Evolutionary conservation across 2,888 invertebrate species (phyloP).

Genomic region (Noctua comes): DNA sequence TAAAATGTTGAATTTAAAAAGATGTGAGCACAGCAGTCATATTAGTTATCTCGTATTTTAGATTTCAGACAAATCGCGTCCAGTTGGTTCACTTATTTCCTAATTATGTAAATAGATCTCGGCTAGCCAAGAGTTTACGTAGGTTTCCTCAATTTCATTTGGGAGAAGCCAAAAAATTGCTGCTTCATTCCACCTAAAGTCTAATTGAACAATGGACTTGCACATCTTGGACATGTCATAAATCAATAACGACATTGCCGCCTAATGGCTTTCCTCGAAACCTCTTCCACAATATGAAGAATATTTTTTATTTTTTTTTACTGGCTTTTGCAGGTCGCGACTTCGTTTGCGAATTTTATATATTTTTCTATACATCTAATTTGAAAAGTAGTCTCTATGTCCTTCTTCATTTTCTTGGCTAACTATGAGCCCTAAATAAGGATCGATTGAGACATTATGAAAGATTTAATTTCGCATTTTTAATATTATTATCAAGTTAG

Average conservation of each 20-base stretch:
- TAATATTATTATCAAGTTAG: neutral
- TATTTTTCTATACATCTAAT: no score
- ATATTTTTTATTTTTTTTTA: neutral
- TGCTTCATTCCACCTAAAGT: neutral
- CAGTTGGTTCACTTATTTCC: neutral
- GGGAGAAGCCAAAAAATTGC: constrained; percentile 13
- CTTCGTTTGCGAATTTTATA: neutral
- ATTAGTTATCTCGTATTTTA: neutral
- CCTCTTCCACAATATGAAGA: neutral
- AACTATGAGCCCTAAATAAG: neutral
- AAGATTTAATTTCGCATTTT: neutral
- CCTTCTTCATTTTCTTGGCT: neutral
- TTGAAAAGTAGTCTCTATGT: neutral
- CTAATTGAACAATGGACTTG: neutral
- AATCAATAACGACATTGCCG: neutral
- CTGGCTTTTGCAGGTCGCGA: neutral
- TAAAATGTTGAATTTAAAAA: neutral
- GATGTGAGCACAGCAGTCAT: neutral
- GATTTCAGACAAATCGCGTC: neutral
- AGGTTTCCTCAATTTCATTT: constrained; percentile 14
- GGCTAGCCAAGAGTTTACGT: neutral
- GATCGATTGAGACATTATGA: neutral
- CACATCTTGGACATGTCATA: neutral
- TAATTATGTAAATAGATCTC: neutral
- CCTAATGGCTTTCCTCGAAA: neutral